Percentiles rank a stretch among this genome's conserved stretches.
Evolutionary conservation across 2,797 vertebrate genomes (phyloP).

Genomic region (Acanthurus leucopareius): DNA sequence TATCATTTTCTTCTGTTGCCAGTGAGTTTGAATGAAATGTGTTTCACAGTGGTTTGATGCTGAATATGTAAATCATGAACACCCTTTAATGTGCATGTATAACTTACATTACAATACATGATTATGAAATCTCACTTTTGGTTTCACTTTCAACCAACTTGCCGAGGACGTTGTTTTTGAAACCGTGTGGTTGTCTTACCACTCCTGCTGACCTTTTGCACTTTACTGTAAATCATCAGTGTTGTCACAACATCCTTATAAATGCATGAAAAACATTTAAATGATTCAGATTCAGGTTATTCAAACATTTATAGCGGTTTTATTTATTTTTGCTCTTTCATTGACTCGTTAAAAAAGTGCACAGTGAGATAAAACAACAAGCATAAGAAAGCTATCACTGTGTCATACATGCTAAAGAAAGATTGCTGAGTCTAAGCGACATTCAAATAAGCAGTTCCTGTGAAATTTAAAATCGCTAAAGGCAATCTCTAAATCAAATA

Average conservation of each 20-base stretch:
- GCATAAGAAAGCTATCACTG: neutral
- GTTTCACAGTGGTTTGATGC: no score
- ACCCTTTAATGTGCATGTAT: neutral
- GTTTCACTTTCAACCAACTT: constrained; percentile 4
- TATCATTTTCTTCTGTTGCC: no score
- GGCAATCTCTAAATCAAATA: neutral
- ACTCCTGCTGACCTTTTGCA: neutral
- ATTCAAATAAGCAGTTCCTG: neutral
- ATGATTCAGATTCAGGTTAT: neutral
- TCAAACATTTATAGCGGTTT: neutral
- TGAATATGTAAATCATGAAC: no score
- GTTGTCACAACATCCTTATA: neutral
- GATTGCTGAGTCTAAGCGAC: neutral
- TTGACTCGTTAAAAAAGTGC: neutral
- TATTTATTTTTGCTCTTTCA: neutral
- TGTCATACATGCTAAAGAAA: neutral
- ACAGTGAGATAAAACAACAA: neutral
- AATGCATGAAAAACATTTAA: neutral
- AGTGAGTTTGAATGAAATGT: no score
- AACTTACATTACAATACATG: neutral
- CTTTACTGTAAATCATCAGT: neutral
- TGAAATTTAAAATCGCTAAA: neutral
- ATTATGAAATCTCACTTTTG: neutral
- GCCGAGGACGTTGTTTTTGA: no score
- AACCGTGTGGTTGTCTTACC: neutral